Evolutionary conservation across 2,888 invertebrate species (phyloP), one percentile per base, ranked within the genome.

Genomic region (Mesorhabditis spiculigera): DNA sequence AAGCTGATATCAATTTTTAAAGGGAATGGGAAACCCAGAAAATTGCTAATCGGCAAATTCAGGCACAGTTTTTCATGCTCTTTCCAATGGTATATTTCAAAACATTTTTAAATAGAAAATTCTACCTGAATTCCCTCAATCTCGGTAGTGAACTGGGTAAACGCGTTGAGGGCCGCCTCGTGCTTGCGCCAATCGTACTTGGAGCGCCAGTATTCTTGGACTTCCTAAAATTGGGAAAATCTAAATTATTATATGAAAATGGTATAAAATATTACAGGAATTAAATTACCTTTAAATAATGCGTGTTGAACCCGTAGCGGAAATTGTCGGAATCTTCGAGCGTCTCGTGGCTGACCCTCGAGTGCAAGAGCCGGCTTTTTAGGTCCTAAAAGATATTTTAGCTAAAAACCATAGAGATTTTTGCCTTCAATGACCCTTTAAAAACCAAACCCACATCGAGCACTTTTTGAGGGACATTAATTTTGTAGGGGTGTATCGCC

Each of bases 281-380:
- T 41, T 16, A 42, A 16, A 5, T 63, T 71, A 68, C 71, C 50
- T 71, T 68, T n/a, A 80, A 70, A 50, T 76, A 90, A 61, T 90
- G 88, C 0, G 91, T 87, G 82, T 93, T 92, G 85, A 94, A 91
- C 4, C 95, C 95, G 82, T 93, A 93, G 71, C 91, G 89, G 87
- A 93, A 94, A 5, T 90, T 72, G 50, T 75, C 90, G 0, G 89
- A 87, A 66, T 84, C 82, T 71, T 85, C 85, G 16, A 85, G 75
- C 8, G 74, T 74, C 10, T 73, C 69, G 68, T 84, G 84, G 3
- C 78, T 75, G 62, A 87, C 78, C 13, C 86, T 79, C 4, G 86
- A 76, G 5, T 75, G 80, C 67, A 88, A 88, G 67, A 93, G 87
- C 67, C 91, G 77, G 4, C 45, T 45, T 58, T 78, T 77, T 62